These are phyloP conservation scores for Phocoena phocoena DNA, from an alignment of 2,113 vertebrate genomes.

Conservation along the genomic window DNA sequence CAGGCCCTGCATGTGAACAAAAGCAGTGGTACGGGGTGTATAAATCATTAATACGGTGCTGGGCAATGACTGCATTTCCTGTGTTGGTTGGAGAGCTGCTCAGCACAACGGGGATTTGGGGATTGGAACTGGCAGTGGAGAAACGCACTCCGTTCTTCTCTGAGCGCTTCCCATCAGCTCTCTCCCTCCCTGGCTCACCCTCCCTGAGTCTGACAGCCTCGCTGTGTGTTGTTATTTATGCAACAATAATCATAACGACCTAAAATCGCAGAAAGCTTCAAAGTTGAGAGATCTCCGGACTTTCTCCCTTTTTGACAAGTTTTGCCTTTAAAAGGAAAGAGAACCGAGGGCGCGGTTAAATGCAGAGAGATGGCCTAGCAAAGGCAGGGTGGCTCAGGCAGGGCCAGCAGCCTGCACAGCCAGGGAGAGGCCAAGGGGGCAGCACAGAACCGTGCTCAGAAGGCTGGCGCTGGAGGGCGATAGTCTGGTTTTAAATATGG, in stretches of 20 bases:
- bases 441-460: fast-evolving
- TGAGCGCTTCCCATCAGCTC: slow-evolving; percentile 51
- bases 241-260: background rate
- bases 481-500: background rate
- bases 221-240: background rate
- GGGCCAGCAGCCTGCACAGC: fast-evolving
- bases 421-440: fast-evolving
- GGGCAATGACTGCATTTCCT: slow-evolving; percentile 83
- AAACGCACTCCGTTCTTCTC: slow-evolving; percentile 81
- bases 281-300: background rate
- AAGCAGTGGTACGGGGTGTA: slow-evolving; percentile 80
- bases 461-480: background rate
- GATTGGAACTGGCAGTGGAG: slow-evolving; percentile 82
- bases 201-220: slow-evolving; percentile 49
- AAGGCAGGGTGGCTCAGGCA: background rate
- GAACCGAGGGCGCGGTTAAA: background rate
- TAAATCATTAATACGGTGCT: slow-evolving; percentile 86
- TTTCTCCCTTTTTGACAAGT: background rate
- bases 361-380: background rate
- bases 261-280: background rate
- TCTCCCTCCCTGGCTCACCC: slow-evolving; percentile 30
- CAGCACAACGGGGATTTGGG: slow-evolving; percentile 82
- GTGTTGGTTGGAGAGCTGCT: slow-evolving; percentile 81
- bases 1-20: slow-evolving; percentile 79
- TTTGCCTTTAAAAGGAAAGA: background rate